phyloP scores from a whole-genome alignment of 2,113 vertebrate species.

The Tychaedon coryphoeus region DNA sequence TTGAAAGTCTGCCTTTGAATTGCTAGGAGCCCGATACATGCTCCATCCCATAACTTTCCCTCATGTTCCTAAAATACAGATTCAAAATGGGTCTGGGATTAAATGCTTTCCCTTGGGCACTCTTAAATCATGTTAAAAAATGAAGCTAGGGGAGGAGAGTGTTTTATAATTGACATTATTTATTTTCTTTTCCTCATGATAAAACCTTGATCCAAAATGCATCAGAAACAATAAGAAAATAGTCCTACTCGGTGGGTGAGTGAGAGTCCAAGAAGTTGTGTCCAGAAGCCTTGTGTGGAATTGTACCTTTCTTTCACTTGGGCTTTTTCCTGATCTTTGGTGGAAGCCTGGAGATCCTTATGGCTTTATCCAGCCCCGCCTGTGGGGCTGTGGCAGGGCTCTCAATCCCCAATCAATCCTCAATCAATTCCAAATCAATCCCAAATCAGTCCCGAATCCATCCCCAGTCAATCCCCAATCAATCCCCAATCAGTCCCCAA shows the following conservation, averaged over 20 bases:
- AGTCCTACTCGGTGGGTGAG: not conserved
- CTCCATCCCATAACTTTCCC: not conserved
- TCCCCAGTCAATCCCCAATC: no score
- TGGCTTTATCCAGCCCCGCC: fast-evolving
- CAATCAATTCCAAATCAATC: no score
- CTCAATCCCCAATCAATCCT: not conserved
- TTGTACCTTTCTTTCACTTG: not conserved
- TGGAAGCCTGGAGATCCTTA: not conserved
- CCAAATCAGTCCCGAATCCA: no score
- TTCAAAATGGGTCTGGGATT: not conserved
- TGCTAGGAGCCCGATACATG: not conserved
- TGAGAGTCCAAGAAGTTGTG: not conserved
- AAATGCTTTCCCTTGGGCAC: not conserved
- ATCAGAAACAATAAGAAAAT: not conserved
- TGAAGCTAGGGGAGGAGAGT: not conserved
- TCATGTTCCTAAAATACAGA: constrained; percentile 23
- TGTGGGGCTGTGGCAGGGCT: not conserved
- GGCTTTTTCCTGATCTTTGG: not conserved
- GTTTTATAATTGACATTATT: not conserved
- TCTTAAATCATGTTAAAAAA: constrained; percentile 25
- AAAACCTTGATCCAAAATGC: constrained; percentile 23
- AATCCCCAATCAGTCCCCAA: no score
- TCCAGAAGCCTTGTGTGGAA: not conserved
- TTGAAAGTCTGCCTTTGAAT: not conserved
- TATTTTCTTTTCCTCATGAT: constrained; percentile 15